Base-by-base conservation (phyloP, 2,113 vertebrate species). In the Mirounga angustirostris region DNA sequence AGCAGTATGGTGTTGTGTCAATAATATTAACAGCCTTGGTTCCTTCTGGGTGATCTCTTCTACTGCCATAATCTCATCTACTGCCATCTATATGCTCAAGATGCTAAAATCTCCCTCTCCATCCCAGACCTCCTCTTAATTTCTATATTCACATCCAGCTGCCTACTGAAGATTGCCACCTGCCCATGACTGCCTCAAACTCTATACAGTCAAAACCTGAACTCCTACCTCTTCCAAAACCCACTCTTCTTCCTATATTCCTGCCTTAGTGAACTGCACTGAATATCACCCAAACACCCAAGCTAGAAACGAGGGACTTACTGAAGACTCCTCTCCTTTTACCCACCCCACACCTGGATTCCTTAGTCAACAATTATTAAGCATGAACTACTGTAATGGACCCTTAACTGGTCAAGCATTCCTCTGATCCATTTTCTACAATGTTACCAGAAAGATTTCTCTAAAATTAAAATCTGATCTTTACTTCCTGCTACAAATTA, bases 391-490 rank as follows among this genome's bases (percentile, higher is more conserved):
- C 10, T 56, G 9, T 21, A 87, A 58, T 30, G 56, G 22, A 78
- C 11, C 18, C 74, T 33, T 69, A 54, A 76, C 58, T 94, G 87
- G 63, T 69, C 40, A 78, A 22, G 19, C 14, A 46, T 0, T 92
- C 73, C 94, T 67, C 67, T 87, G 83, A 86, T 18, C 12, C 33
- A 58, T 26, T 76, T 83, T 84, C 63, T 82, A 81, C 65, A 85
- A 28, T 59, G 43, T 9, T 65, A 83, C 65, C 54, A 74, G 33
- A 89, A 92, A 36, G 33, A 65, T 12, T 73, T 81, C 67, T 79
- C 63, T 84, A 30, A 54, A 76, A 92, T 90, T 43, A 83, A 95
- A 92, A 92, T 73, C 74, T 90, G 30, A 76, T 78, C 12, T 80
- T 74, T 86, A 36, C n/a, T 59, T 85, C 30, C 73, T 78, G 73